phyloP scores from a whole-genome alignment of 1,140 invertebrate genomes.

The Zophobas morio region DNA sequence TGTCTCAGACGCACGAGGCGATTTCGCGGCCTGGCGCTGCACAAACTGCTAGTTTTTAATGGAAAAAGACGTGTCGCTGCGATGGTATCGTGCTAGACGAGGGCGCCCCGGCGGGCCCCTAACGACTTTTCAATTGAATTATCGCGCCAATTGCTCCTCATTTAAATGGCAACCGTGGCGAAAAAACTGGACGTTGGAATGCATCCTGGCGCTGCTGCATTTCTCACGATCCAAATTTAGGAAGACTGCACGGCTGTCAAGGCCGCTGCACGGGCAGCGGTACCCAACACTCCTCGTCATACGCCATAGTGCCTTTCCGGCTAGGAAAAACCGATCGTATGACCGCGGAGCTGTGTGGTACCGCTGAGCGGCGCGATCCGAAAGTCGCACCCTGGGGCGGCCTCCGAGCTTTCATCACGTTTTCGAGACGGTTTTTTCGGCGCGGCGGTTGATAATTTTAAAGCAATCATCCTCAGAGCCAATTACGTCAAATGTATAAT shows the following conservation, averaged over 20 bases:
- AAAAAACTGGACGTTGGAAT: slow-evolving; percentile 50
- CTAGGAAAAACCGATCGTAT: neutral
- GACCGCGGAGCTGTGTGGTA: neutral
- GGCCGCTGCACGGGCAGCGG: neutral
- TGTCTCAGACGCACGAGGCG: slow-evolving; percentile 33
- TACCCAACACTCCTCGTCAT: neutral
- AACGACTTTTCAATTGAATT: slow-evolving; percentile 10
- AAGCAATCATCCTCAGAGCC: slow-evolving; percentile 35
- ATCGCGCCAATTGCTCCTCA: slow-evolving; percentile 4
- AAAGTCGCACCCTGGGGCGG: neutral
- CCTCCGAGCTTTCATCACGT: slow-evolving; percentile 50
- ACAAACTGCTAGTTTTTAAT: neutral
- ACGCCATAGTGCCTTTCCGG: too few relatives aligned
- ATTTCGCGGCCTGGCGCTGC: neutral
- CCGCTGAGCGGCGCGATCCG: too few relatives aligned
- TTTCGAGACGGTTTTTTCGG: slow-evolving; percentile 41
- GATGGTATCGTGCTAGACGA: neutral
- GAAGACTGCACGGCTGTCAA: slow-evolving; percentile 45
- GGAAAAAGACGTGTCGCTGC: neutral
- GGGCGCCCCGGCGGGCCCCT: neutral
- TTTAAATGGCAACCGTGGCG: slow-evolving; percentile 20
- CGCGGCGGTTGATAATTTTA: slow-evolving; percentile 48
- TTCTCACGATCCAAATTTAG: slow-evolving; percentile 56
- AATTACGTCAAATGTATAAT: slow-evolving; percentile 24
- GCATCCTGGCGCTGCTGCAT: slow-evolving; percentile 54